Percentiles rank a stretch among this genome's conserved stretches.
These are phyloP conservation scores for Hylaeus volcanicus DNA, from an alignment of 1,140 invertebrate genomes.

Conservation along the genomic window DNA sequence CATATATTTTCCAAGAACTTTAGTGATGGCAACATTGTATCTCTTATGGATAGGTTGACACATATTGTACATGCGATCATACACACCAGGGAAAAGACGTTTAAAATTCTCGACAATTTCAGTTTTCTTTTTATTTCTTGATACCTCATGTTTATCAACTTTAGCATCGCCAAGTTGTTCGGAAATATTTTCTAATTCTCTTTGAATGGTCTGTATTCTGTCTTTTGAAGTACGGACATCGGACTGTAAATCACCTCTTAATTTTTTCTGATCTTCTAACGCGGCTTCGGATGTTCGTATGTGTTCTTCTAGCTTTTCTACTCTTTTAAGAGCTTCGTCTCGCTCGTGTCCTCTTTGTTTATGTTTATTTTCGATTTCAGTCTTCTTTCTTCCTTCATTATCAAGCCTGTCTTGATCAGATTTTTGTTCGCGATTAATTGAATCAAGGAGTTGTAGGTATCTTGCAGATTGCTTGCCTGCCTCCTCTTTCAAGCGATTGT, in stretches of 20 bases:
- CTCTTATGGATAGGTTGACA: constrained; percentile 99
- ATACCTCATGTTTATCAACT: constrained; percentile 98
- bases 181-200: constrained; percentile 92
- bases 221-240: constrained; percentile 96
- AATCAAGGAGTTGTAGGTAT: constrained; percentile 95
- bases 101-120: constrained; percentile 99
- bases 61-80: constrained; percentile 99
- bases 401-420: constrained; percentile 97
- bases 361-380: constrained; percentile 92
- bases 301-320: constrained; percentile 97
- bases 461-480: constrained; percentile 95
- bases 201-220: constrained; percentile 92
- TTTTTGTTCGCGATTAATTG: constrained; percentile 98
- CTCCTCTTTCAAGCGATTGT: constrained; percentile 97
- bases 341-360: constrained; percentile 95
- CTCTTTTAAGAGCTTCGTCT: constrained; percentile 95
- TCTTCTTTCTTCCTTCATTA: constrained; percentile 93
- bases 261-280: constrained; percentile 92
- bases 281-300: constrained; percentile 93
- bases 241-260: constrained; percentile 88
- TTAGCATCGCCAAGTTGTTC: constrained; percentile 97
- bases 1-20: constrained; percentile 99
- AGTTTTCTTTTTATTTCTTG: constrained; percentile 95
- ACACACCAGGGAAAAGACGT: constrained; percentile 97
- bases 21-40: constrained; percentile 98